Percentiles rank a stretch among this genome's conserved stretches.
These are phyloP conservation scores for Branchipolynoe longqiensis DNA, from an alignment of 2,888 invertebrate genomes.

Conservation along the genomic window DNA sequence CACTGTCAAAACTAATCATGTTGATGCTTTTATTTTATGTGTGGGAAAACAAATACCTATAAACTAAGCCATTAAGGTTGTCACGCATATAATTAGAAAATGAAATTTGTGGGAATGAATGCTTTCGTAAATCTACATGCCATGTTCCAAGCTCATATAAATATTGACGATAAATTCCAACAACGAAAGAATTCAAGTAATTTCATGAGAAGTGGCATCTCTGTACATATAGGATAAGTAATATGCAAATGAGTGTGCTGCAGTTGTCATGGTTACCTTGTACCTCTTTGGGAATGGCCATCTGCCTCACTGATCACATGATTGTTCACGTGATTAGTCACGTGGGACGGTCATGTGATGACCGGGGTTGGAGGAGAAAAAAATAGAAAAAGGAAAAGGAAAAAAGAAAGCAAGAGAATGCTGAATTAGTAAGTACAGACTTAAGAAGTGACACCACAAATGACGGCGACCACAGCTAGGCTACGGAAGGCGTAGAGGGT, in stretches of 20 bases:
- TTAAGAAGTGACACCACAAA: neutral
- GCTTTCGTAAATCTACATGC: no score
- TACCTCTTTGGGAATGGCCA: slow-evolving; percentile 49
- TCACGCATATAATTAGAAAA: no score
- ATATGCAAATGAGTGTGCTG: slow-evolving; percentile 50
- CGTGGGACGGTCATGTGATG: slow-evolving; percentile 18
- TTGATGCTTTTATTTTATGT: no score
- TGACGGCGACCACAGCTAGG: neutral
- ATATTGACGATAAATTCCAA: no score
- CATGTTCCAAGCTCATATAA: no score
- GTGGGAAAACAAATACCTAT: no score
- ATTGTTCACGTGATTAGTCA: slow-evolving; percentile 40
- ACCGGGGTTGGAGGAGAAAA: slow-evolving; percentile 40
- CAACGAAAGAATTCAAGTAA: no score
- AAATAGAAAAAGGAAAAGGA: slow-evolving; percentile 52
- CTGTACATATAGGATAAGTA: slow-evolving; percentile 22
- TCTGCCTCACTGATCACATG: slow-evolving; percentile 56
- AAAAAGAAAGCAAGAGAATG: slow-evolving; percentile 48
- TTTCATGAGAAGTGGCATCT: neutral
- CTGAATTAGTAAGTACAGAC: slow-evolving; percentile 41
- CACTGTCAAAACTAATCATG: no score
- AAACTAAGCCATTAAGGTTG: no score
- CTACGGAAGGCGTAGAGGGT: neutral
- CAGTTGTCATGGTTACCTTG: slow-evolving; percentile 54
- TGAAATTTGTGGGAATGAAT: no score